Evolutionary conservation across 92 coral and sea anemone species (phyloP).

Genomic region (Isaurus tuberculatus): DNA sequence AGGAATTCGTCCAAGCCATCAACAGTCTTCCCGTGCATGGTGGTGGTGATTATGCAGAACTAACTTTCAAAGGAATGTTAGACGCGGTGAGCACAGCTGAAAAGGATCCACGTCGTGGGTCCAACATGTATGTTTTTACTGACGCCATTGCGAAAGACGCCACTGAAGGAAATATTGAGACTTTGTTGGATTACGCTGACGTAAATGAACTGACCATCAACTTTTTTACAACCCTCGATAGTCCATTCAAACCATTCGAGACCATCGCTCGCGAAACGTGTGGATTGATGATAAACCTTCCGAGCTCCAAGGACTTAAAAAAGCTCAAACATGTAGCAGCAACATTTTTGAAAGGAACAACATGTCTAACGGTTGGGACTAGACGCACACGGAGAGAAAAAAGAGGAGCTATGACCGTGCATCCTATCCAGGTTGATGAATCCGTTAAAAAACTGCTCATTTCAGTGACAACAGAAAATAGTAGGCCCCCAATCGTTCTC

Average conservation of each 20-base stretch:
- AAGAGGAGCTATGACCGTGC: slow-evolving; percentile 39
- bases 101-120: slow-evolving; percentile 64
- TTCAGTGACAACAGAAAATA: slow-evolving; percentile 62
- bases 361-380: slow-evolving; percentile 49
- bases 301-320: slow-evolving; percentile 49
- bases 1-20: slow-evolving; percentile 62
- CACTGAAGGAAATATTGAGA: slow-evolving; percentile 39
- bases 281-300: slow-evolving; percentile 68
- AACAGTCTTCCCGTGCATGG: slow-evolving; percentile 58
- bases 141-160: slow-evolving; percentile 84
- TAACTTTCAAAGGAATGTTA: slow-evolving; percentile 80
- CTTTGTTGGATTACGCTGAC: slow-evolving; percentile 42
- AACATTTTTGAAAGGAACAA: slow-evolving; percentile 54
- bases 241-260: slow-evolving; percentile 53
- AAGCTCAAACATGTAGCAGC: slow-evolving; percentile 62
- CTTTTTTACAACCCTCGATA: slow-evolving; percentile 63
- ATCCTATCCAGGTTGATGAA: slow-evolving; percentile 68
- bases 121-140: slow-evolving; percentile 86
- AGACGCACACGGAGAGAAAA: slow-evolving; percentile 14
- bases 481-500: slow-evolving; percentile 56
- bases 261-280: slow-evolving; percentile 70
- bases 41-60: slow-evolving; percentile 88
- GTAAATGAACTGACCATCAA: slow-evolving; percentile 63
- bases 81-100: slow-evolving; percentile 55
- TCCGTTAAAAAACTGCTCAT: slow-evolving; percentile 70